Base-by-base conservation (phyloP, 2,888 invertebrate genomes). In the Ptychoptera albimana region DNA sequence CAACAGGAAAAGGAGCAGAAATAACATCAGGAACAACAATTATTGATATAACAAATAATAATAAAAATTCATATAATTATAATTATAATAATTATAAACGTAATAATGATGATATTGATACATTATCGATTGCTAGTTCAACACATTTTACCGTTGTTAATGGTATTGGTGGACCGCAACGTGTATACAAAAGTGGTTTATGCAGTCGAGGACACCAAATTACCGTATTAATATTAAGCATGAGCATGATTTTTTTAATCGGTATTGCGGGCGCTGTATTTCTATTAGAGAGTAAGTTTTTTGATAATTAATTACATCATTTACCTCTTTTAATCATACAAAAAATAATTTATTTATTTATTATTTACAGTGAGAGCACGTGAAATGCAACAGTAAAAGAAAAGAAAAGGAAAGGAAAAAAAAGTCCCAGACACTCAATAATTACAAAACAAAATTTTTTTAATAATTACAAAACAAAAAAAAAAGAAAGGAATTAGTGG, bases 101-200 rank as follows among this genome's bases (percentile, higher is more conserved):
- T 23, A 23, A 23, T 23, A 23, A 23, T 23, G n/a, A 72, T 73
- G 60, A 71, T 71, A 54, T 66, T 66, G 86, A 86, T 60, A 73
- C 75, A 42, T 72, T 74, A 46, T 86, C 86, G 35, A 71, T 85
- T 48, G 86, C 85, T 43, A 86, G 86, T 66, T 86, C 86, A 48
- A 86, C 82, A 57, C 86, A 87, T 64, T 87, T 87, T 61, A 87
- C 87, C 10, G 82, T 87, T 45, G 81, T 87, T 48, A 86, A 86
- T 60, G 82, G 82, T 45, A 74, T 79, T 54, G 74, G 76, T 44
- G 74, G 79, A 55, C 72, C 73, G 49, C 60, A 63, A 42, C 73
- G 76, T 57, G 71, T 69, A 49, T 77, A 78, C 56, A 73, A 72
- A 51, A 72, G 72, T 52, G 80, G 79, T 57, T 83, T 83, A 60